Conservation (phyloP, 1,140 invertebrate species). For the Meloidogyne hapla region DNA sequence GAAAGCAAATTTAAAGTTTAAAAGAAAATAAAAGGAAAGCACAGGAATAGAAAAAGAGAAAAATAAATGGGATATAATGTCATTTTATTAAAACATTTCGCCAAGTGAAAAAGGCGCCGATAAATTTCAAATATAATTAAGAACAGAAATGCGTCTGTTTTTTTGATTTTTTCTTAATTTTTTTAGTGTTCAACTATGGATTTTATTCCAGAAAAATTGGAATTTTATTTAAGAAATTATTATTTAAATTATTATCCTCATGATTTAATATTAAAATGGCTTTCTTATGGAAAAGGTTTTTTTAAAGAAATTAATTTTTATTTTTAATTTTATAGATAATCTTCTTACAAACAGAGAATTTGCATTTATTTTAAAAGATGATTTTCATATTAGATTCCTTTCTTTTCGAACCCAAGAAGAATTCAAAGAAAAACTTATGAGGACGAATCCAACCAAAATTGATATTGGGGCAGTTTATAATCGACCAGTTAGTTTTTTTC, state of each 20-base stretch:
- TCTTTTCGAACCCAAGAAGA: conserved; percentile 80
- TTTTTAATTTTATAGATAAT: conserved; percentile 27
- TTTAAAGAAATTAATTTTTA: conserved; percentile 1
- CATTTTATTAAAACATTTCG: no score
- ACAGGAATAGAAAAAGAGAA: background rate
- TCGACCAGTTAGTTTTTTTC: conserved; percentile 70
- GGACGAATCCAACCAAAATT: conserved; percentile 81
- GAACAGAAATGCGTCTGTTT: no score
- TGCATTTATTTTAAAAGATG: conserved; percentile 88
- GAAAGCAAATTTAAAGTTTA: background rate
- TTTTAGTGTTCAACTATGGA: background rate
- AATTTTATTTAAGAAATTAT: conserved; percentile 32
- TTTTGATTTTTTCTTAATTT: background rate
- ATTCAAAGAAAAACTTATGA: conserved; percentile 76
- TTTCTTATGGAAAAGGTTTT: conserved; percentile 40
- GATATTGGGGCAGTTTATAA: conserved; percentile 92
- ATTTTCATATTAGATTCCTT: conserved; percentile 87
- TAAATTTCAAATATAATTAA: no score
- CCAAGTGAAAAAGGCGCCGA: no score
- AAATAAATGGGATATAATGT: no score
- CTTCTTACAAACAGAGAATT: conserved; percentile 84
- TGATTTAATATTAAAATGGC: conserved; percentile 48
- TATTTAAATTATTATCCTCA: conserved; percentile 44
- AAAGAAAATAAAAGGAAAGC: background rate
- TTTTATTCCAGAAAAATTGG: background rate